Base-by-base conservation (phyloP, 1,140 invertebrate genomes). In the Neodiprion lecontei region DNA sequence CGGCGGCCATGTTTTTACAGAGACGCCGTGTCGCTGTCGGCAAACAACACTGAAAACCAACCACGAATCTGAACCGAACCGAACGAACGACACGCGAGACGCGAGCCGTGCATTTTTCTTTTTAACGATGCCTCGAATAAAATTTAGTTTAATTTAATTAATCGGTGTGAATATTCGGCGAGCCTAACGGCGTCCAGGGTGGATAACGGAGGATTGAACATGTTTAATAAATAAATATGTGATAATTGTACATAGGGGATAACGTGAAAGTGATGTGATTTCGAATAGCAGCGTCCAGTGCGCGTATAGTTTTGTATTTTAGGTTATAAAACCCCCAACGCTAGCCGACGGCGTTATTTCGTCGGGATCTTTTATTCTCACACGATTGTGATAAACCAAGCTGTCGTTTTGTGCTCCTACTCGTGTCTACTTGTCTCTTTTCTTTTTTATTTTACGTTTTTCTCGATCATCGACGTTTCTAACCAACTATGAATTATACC, bases 401-500 rank as follows among this genome's bases (percentile, higher is more conserved):
- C 28, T 40, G 28, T 40, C 28, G 28, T 40, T 2, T 40, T 40
- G 28, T 40, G 28, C 28, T 40, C 28, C 28, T 40, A 40, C 28
- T 40, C 28, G 28, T 40, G 2, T 40, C 28, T 40, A 40, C 5
- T 40, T 40, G 0, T 40, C 5, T 40, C 28, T 40, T 40, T 40
- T 40, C 28, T 40, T 40, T 40, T 40, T 40, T 40, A 1, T 40
- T 40, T 40, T 40, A 40, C 28, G 28, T 40, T 40, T 40, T 40
- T 40, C 28, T 40, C 28, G 28, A 40, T 40, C 28, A 5, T 40
- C 28, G 28, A 40, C 28, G 28, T 40, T 40, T 40, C 28, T 40
- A 40, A 40, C 28, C 28, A 40, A 61, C 53, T 12, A 89, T 89
- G 88, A 83, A 88, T 78, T 87, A 85, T 72, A 78, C 85, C 4